phyloP scores from a whole-genome alignment of 2,113 vertebrate species.

The Lampris incognitus region DNA sequence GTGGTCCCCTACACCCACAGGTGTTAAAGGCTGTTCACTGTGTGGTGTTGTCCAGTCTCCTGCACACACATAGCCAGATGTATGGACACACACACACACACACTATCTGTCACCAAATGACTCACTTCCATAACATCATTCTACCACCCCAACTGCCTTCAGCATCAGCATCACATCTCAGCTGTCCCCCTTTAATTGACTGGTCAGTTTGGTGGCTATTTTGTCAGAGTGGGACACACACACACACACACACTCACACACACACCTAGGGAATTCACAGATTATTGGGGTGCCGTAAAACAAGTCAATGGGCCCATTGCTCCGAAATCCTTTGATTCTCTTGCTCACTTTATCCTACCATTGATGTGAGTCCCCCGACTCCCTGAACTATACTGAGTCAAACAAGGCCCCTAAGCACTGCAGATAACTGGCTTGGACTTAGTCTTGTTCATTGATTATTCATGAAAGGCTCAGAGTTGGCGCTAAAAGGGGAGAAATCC shows the following conservation, averaged over 20 bases:
- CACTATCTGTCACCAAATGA: background rate
- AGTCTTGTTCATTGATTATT: constrained; percentile 1
- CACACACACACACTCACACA: constrained; percentile 2
- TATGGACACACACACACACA: constrained; percentile 7
- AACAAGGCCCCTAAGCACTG: background rate
- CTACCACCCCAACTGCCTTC: no score
- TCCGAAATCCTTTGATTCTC: background rate
- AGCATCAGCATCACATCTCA: no score
- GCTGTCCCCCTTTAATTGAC: no score
- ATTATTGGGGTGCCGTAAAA: background rate
- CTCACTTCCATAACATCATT: no score
- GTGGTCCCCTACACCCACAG: constrained; percentile 10
- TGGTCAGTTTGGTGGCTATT: no score
- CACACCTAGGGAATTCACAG: no score
- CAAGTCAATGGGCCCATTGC: background rate
- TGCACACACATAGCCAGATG: background rate
- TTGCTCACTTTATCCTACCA: background rate
- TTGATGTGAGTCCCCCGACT: background rate
- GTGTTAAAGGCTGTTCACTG: background rate
- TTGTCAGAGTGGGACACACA: constrained; percentile 1
- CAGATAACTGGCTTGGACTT: background rate
- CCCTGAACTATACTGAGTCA: constrained; percentile 3
- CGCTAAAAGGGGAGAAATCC: constrained; percentile 6
- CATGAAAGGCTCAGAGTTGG: background rate
- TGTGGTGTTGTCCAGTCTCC: background rate